These are phyloP conservation scores for Cheiracanthium punctorium DNA, from an alignment of 2,888 invertebrate genomes.

Conservation along the genomic window DNA sequence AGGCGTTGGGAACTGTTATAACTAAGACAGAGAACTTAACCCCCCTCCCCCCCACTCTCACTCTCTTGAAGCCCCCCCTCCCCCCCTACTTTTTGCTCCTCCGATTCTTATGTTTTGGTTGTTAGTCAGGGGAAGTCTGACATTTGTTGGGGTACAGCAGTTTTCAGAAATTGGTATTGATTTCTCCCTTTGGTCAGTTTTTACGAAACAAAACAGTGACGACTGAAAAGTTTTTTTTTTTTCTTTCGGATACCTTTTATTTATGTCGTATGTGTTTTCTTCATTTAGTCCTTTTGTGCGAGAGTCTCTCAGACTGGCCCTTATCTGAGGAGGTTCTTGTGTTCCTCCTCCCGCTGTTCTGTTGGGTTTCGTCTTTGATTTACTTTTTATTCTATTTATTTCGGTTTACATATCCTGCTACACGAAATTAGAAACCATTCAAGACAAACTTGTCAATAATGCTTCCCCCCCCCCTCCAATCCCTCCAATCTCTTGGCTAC, in stretches of 20 bases:
- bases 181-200: constrained; percentile 35
- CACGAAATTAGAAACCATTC: constrained; percentile 66
- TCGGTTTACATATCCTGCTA: constrained; percentile 62
- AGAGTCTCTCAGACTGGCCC: background rate
- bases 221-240: constrained; percentile 5
- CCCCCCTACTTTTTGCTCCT: constrained; percentile 1
- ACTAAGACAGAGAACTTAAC: constrained; percentile 51
- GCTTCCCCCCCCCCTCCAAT: background rate
- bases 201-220: constrained; percentile 50
- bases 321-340: background rate
- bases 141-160: constrained; percentile 57
- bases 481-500: background rate
- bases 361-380: background rate
- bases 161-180: constrained; percentile 65
- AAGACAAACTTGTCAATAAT: constrained; percentile 55
- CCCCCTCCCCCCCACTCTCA: background rate
- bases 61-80: background rate
- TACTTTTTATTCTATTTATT: constrained; percentile 32
- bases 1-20: constrained; percentile 63
- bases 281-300: constrained; percentile 48
- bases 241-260: no score
- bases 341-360: background rate
- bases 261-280: constrained; percentile 16
- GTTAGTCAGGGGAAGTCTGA: constrained; percentile 43
- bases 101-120: constrained; percentile 33